Percentiles rank a stretch among this genome's conserved stretches.
Conservation (phyloP, 2,797 vertebrate species). For the Neopelma chrysocephalum region DNA sequence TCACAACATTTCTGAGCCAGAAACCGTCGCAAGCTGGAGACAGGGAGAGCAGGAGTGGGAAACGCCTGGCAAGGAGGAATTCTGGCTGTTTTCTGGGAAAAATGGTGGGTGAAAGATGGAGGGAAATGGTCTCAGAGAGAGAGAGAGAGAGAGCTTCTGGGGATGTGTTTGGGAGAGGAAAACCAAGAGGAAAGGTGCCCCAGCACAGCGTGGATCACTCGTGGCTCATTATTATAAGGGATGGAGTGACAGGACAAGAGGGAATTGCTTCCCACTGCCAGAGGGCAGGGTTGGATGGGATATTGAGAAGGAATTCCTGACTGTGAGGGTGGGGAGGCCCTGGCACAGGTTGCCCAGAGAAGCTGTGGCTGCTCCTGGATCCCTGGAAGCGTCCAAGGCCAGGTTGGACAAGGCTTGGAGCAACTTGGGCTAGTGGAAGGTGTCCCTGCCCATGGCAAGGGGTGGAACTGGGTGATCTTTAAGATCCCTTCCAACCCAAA, state of each 20-base stretch:
- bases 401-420: background rate
- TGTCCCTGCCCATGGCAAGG: background rate
- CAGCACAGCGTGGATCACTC: background rate
- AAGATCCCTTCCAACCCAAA: background rate
- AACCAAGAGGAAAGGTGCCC: background rate
- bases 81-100: background rate
- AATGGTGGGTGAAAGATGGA: background rate
- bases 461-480: background rate
- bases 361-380: background rate
- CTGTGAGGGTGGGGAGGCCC: background rate
- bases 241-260: background rate
- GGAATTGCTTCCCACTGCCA: background rate
- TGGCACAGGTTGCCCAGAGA: background rate
- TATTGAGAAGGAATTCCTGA: background rate
- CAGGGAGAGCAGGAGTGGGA: accelerated
- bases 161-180: background rate
- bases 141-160: background rate
- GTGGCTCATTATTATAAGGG: accelerated
- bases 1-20: background rate
- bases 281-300: background rate
- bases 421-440: background rate
- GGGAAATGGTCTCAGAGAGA: background rate
- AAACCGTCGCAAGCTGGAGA: background rate
- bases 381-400: background rate
- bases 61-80: background rate